Percentiles rank a stretch among this genome's conserved stretches.
These are phyloP conservation scores for Hirtodrosophila histrioides DNA, from an alignment of 2,888 invertebrate genomes.

Conservation along the genomic window DNA sequence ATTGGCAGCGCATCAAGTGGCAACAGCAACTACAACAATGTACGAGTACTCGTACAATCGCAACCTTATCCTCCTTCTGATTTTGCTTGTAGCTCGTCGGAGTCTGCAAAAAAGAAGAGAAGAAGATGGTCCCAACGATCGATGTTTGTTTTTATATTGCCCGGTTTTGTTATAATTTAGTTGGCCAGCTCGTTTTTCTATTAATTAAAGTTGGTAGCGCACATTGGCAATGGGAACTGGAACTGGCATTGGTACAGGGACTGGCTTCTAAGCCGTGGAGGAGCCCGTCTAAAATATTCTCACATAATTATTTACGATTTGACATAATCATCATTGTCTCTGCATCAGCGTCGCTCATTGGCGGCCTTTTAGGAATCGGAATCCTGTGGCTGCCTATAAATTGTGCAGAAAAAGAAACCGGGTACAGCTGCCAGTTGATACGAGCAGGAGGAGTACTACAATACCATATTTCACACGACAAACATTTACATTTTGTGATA, in stretches of 20 bases:
- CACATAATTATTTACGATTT: slow-evolving; percentile 82
- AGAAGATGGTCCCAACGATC: slow-evolving; percentile 40
- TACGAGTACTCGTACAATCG: not conserved
- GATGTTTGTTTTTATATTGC: slow-evolving; percentile 49
- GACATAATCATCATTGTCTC: slow-evolving; percentile 74
- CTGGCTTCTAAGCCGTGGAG: slow-evolving; percentile 17
- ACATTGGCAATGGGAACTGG: slow-evolving; percentile 44
- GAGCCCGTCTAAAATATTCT: slow-evolving; percentile 73
- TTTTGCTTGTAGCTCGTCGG: slow-evolving; percentile 29
- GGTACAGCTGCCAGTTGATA: slow-evolving; percentile 12
- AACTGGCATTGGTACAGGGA: slow-evolving; percentile 4
- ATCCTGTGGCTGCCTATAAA: slow-evolving; percentile 30
- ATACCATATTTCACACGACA: slow-evolving; percentile 57
- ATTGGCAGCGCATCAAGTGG: slow-evolving; percentile 62
- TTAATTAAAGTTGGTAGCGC: slow-evolving; percentile 69
- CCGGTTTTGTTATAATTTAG: slow-evolving; percentile 62
- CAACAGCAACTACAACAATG: slow-evolving; percentile 45
- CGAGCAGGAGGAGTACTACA: not conserved
- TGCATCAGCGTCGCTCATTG: slow-evolving; percentile 21
- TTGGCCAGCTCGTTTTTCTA: slow-evolving; percentile 69
- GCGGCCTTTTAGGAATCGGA: slow-evolving; percentile 33
- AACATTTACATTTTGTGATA: slow-evolving; percentile 56
- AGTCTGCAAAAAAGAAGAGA: slow-evolving; percentile 12
- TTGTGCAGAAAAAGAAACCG: slow-evolving; percentile 10
- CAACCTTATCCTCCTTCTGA: slow-evolving; percentile 33